These are phyloP conservation scores for Oncorhynchus masou DNA, from an alignment of 2,113 vertebrate genomes.

Conservation along the genomic window DNA sequence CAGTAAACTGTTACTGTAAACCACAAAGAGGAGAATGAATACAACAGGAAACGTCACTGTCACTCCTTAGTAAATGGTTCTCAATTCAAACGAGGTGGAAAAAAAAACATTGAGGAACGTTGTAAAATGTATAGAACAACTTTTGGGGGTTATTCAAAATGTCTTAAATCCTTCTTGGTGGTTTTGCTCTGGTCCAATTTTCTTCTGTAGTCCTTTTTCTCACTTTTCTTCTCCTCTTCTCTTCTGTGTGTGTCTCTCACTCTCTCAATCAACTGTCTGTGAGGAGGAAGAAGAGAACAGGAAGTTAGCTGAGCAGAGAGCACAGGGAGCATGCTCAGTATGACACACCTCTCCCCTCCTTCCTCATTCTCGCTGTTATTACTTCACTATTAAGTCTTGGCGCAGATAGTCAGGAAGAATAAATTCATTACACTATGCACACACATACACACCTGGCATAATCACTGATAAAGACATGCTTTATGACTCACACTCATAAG, in stretches of 20 bases:
- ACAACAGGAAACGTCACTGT: neutral
- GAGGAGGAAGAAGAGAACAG: conserved; percentile 68
- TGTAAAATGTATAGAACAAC: neutral
- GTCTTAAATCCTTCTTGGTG: neutral
- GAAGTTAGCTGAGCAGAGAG: conserved; percentile 65
- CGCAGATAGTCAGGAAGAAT: neutral
- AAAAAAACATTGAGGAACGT: neutral
- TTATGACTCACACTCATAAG: neutral
- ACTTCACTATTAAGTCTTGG: conserved; percentile 50
- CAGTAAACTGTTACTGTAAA: conserved; percentile 10
- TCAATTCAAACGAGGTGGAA: neutral
- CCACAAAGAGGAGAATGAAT: conserved; percentile 32
- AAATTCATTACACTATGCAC: neutral
- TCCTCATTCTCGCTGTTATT: conserved; percentile 22
- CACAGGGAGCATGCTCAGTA: conserved; percentile 68
- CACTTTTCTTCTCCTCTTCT: neutral
- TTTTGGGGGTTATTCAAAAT: neutral
- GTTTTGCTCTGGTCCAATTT: conserved; percentile 27
- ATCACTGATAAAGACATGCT: neutral
- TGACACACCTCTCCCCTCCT: conserved; percentile 38
- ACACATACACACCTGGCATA: neutral
- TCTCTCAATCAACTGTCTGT: conserved; percentile 57
- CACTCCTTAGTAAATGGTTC: neutral
- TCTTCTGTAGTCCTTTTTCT: conserved; percentile 22
- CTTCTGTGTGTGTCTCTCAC: conserved; percentile 34